Conservation (phyloP, 2,113 vertebrate genomes). For the Xyrauchen texanus region DNA sequence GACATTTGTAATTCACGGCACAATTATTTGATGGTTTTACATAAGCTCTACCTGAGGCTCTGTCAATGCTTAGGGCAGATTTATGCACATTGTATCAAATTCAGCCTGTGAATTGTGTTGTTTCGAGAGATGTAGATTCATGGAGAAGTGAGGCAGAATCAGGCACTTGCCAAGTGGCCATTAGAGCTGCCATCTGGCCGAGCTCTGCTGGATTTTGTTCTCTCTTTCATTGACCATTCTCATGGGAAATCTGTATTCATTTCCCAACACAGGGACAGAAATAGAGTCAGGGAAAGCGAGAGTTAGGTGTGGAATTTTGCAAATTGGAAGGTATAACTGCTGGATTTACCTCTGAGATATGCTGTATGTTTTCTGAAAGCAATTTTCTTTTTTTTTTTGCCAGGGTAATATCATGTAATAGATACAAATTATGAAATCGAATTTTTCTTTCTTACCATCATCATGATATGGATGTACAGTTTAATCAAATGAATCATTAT, state of each 20-base stretch:
- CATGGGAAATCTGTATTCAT: conserved; percentile 48
- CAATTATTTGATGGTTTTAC: neutral
- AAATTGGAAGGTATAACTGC: conserved; percentile 28
- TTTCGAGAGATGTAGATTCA: conserved; percentile 45
- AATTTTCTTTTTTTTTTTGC: no score
- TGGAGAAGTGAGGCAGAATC: conserved; percentile 28
- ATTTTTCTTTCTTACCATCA: neutral
- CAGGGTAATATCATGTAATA: no score
- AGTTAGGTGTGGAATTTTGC: conserved; percentile 26
- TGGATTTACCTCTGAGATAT: conserved; percentile 21
- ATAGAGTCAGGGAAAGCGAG: conserved; percentile 31
- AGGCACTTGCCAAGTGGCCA: conserved; percentile 50
- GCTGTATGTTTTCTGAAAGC: neutral
- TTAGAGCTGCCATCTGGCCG: conserved; percentile 56
- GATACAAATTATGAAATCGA: no score
- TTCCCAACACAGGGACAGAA: conserved; percentile 47
- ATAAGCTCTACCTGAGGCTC: conserved; percentile 14
- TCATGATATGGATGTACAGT: neutral
- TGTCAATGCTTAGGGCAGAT: neutral
- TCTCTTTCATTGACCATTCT: conserved; percentile 47
- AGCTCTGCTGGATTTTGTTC: conserved; percentile 51
- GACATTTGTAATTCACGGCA: conserved; percentile 17
- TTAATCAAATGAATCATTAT: conserved; percentile 4
- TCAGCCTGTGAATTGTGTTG: conserved; percentile 30
- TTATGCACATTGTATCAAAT: neutral